These are phyloP conservation scores for Phenacoccus solenopsis DNA, from an alignment of 1,140 invertebrate species.

Conservation along the genomic window DNA sequence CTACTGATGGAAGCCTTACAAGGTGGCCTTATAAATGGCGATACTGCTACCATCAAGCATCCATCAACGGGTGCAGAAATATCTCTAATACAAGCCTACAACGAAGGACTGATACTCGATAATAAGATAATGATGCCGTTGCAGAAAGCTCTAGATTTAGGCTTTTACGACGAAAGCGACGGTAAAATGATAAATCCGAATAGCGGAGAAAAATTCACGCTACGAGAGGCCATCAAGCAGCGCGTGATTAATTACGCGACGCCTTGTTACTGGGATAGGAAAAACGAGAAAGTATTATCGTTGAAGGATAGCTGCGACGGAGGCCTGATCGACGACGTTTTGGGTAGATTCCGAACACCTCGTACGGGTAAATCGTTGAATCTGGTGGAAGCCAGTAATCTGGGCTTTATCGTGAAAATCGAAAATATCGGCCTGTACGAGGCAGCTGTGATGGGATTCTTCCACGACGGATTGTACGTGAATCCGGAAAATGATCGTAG, in stretches of 20 bases:
- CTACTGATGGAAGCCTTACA: conserved; percentile 61
- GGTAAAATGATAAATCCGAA: conserved; percentile 71
- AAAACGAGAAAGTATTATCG: conserved; percentile 50
- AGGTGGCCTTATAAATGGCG: conserved; percentile 55
- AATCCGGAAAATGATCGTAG: conserved; percentile 67
- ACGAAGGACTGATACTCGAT: conserved; percentile 64
- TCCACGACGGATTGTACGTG: conserved; percentile 61
- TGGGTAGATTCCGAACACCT: conserved; percentile 62
- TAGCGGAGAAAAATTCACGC: conserved; percentile 57
- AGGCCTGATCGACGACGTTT: conserved; percentile 68
- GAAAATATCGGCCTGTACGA: conserved; percentile 71
- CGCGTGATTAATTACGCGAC: conserved; percentile 64
- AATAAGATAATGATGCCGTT: conserved; percentile 68
- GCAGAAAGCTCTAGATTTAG: conserved; percentile 74
- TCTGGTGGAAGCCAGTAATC: conserved; percentile 54
- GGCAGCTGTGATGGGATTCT: conserved; percentile 66
- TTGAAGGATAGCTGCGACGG: conserved; percentile 63
- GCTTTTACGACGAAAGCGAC: conserved; percentile 62
- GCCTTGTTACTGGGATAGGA: conserved; percentile 65
- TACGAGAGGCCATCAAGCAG: conserved; percentile 70
- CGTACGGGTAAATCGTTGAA: conserved; percentile 49
- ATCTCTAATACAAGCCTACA: conserved; percentile 64
- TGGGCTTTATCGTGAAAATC: conserved; percentile 70
- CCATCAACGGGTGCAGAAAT: conserved; percentile 49
- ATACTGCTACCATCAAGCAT: conserved; percentile 56